Evolutionary conservation across 2,888 invertebrate genomes (phyloP).

Genomic region (Amphipoea lucens): DNA sequence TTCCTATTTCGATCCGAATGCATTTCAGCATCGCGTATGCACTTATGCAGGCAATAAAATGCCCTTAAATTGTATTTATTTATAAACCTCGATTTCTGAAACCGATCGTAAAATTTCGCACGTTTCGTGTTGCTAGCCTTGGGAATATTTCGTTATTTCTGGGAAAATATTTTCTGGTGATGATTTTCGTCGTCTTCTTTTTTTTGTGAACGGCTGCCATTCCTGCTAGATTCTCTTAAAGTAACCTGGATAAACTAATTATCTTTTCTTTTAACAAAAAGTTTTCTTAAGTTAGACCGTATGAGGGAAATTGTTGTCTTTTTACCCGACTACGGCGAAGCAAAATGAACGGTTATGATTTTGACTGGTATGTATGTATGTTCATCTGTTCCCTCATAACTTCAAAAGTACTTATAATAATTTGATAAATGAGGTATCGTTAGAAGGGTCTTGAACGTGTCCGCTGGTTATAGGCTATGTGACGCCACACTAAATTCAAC

Average conservation of each 20-base stretch:
- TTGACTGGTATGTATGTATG: too few relatives aligned
- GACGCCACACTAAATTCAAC: too few relatives aligned
- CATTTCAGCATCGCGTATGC: slow-evolving; percentile 71
- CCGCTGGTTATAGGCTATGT: too few relatives aligned
- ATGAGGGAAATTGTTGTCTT: background rate
- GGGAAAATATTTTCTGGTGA: background rate
- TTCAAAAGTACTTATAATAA: too few relatives aligned
- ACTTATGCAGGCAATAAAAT: slow-evolving; percentile 76
- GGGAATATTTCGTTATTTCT: background rate
- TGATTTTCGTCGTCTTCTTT: background rate
- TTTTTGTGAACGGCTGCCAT: background rate
- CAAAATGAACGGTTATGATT: too few relatives aligned
- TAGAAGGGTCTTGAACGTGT: too few relatives aligned
- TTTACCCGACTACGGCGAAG: too few relatives aligned
- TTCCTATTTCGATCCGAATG: slow-evolving; percentile 72
- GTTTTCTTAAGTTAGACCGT: background rate
- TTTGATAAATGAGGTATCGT: too few relatives aligned
- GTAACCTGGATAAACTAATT: background rate
- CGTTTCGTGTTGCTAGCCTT: slow-evolving; percentile 60
- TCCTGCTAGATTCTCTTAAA: background rate
- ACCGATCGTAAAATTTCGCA: slow-evolving; percentile 80
- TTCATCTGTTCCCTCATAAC: too few relatives aligned
- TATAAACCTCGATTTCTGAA: slow-evolving; percentile 82
- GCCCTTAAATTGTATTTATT: slow-evolving; percentile 84
- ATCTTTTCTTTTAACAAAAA: background rate